Base-by-base conservation (phyloP, 35 echinoderm and acorn worm species). In the Nesometra sesokonis region DNA sequence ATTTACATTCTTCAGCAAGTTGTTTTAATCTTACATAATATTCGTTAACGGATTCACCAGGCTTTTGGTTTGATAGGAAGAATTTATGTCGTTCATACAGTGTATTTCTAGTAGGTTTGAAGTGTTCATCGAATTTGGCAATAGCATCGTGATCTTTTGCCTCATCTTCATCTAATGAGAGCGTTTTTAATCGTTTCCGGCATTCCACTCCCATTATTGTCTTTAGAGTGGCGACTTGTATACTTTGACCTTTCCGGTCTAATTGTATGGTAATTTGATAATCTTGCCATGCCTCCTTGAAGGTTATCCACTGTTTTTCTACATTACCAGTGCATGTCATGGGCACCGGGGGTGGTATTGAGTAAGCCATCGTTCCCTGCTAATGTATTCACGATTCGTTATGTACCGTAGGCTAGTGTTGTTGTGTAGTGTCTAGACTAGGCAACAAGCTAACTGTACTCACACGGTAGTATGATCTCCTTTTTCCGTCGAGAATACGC, bases 131-230 rank as follows among this genome's bases (percentile, higher is more conserved):
- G n/a, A 80, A 8, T 38, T 80, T 79, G 27, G 33, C 34, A 87
- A 87, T 80, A 11, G 86, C 32, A 31, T 87, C 78, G 36, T 80
- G 76, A 77, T 79, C 37, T 87, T 79, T 87, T n/a, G 13, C 80
- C 32, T 87, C 77, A 13, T 32, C 77, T 17, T 79, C 76, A 80
- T 76, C 46, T 33, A 38, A 43, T 32, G 33, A 34, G 34, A 88
- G n/a, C 37, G 77, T 78, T 40, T 88, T 88, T 30, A 88, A 34
- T 38, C 32, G 77, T 36, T 87, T 80, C 35, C 78, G 35, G 35
- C 77, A 87, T 23, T 87, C 86, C 11, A 80, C 23, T 13, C 86
- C 35, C 34, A 87, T 87, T 27, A 86, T 34, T 8, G 85, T 34
- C 76, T 86, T 86, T 30, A 86, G 47, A 17, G 85, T 86, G 32